These are phyloP conservation scores for Habrosyne pyritoides DNA, from an alignment of 2,888 invertebrate genomes.

Conservation along the genomic window DNA sequence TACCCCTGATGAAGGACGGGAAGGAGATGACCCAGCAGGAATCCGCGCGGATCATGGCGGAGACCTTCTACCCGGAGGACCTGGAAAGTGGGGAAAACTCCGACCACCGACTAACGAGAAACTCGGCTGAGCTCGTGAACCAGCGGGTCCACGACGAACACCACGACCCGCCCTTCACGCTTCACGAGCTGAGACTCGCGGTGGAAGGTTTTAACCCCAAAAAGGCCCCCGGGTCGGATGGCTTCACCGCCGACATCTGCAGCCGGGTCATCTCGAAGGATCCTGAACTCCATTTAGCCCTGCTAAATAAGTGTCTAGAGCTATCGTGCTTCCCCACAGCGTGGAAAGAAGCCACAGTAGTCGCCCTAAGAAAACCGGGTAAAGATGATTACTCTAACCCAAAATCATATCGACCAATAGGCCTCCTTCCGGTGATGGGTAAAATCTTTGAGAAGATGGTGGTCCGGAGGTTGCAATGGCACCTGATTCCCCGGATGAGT, in stretches of 20 bases:
- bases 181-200: not conserved
- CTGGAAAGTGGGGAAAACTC: not conserved
- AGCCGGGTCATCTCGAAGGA: not conserved
- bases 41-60: slow-evolving; percentile 10
- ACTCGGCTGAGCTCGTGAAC: not conserved
- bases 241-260: slow-evolving; percentile 17
- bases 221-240: slow-evolving; percentile 15
- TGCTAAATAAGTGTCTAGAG: slow-evolving; percentile 11
- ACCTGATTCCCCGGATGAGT: not conserved
- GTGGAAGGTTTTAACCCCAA: slow-evolving; percentile 9
- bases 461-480: not conserved
- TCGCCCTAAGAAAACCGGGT: slow-evolving; percentile 11
- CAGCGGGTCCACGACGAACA: not conserved
- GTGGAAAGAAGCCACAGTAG: slow-evolving; percentile 15
- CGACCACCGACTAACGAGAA: not conserved
- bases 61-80: slow-evolving; percentile 12
- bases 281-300: not conserved
- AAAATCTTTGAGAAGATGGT: slow-evolving; percentile 6
- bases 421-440: slow-evolving; percentile 9
- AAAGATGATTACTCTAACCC: slow-evolving; percentile 14
- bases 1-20: not conserved
- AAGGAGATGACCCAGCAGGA: not conserved
- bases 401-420: too few species aligned
- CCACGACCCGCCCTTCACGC: slow-evolving; percentile 9
- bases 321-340: slow-evolving; percentile 8